phyloP scores from a whole-genome alignment of 2,797 vertebrate species.

The Peromyscus aztecus region DNA sequence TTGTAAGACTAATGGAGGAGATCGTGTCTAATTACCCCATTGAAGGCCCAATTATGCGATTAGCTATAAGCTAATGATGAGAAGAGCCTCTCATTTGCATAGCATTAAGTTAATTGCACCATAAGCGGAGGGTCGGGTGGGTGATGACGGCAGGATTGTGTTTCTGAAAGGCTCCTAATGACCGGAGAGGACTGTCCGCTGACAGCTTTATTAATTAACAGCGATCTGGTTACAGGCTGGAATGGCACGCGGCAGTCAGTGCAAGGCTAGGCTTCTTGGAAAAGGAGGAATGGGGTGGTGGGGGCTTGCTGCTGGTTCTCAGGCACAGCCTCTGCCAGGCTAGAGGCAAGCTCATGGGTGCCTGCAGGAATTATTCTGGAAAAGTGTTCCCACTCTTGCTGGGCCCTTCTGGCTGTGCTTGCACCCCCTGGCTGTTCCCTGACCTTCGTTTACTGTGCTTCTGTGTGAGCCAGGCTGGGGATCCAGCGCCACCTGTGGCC shows the following conservation, averaged over 20 bases:
- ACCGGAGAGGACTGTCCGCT: constrained; percentile 93
- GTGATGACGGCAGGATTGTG: constrained; percentile 91
- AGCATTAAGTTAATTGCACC: constrained; percentile 99
- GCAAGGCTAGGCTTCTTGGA: constrained; percentile 54
- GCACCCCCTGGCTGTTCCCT: rapidly evolving
- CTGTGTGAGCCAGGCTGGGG: neutral
- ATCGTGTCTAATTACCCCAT: constrained; percentile 94
- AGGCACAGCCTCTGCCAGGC: constrained; percentile 64
- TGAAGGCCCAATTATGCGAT: constrained; percentile 97
- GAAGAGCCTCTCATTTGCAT: constrained; percentile 96
- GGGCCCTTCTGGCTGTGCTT: neutral
- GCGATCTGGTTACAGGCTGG: constrained; percentile 94
- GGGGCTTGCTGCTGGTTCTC: constrained; percentile 48
- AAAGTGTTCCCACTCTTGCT: neutral
- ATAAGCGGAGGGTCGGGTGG: constrained; percentile 86
- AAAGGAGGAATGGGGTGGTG: constrained; percentile 56
- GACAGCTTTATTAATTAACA: constrained; percentile 98
- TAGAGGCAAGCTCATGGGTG: neutral
- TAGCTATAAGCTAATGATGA: constrained; percentile 94
- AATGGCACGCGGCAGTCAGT: constrained; percentile 81
- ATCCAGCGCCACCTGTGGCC: neutral
- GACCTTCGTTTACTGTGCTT: rapidly evolving
- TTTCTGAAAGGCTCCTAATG: constrained; percentile 95
- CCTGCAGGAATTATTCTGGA: neutral
- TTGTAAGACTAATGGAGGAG: constrained; percentile 93